Base-by-base conservation (phyloP, 2,888 invertebrate genomes). In the Mesorhabditis spiculigera region DNA sequence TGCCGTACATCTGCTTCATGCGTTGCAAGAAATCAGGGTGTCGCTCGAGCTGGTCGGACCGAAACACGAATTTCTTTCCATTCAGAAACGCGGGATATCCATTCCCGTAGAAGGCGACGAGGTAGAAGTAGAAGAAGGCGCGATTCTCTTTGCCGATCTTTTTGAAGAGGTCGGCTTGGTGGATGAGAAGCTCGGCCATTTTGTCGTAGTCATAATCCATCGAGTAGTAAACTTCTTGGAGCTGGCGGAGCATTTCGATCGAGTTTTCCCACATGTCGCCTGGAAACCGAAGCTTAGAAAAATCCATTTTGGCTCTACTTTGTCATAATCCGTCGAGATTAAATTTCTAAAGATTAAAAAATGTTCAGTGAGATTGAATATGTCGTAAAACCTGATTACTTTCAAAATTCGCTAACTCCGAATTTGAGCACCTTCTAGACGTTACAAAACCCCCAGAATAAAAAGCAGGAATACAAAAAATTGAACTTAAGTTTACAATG, bases 251-350 rank as follows among this genome's bases (percentile, higher is more conserved):
- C 67, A 65, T 68, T 58, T 6, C 91, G 43, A 96, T 91, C 4
- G 95, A 95, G 81, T 92, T 91, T 88, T 97, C 96, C 95, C 95
- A 97, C 90, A 93, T 92, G 90, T 91, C 84, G 62, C 82, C 58
- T 50, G n/a, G n/a, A 50, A 82, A 8, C 13, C n/a, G n/a, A n/a
- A n/a, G n/a, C n/a, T n/a, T n/a, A n/a, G n/a, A n/a, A n/a, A n/a
- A n/a, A n/a, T n/a, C n/a, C n/a, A n/a, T n/a, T n/a, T n/a, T n/a
- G n/a, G n/a, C n/a, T n/a, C n/a, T n/a, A n/a, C n/a, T n/a, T n/a
- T n/a, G n/a, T n/a, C n/a, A n/a, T n/a, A n/a, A n/a, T n/a, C n/a
- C n/a, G n/a, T n/a, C n/a, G n/a, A n/a, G n/a, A n/a, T n/a, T n/a
- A n/a, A n/a, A n/a, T n/a, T n/a, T n/a, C n/a, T n/a, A n/a, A n/a